Percentiles rank a stretch among this genome's conserved stretches.
phyloP scores from a whole-genome alignment of 2,888 invertebrate genomes.

The Lamellibrachia satsuma region DNA sequence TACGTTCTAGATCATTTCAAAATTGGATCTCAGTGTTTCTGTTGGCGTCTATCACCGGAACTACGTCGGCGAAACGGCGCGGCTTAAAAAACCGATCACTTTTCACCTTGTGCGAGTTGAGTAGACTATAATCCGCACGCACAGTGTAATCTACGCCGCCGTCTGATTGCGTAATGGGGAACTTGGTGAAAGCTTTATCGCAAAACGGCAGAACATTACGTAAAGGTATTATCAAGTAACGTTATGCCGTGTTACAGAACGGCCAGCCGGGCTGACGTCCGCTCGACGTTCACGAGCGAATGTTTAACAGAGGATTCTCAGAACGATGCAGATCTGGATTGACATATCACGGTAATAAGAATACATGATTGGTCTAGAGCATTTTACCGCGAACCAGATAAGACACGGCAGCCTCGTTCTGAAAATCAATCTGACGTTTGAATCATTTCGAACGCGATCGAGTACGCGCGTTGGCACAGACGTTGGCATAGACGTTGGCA shows the following conservation, averaged over 20 bases:
- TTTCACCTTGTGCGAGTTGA: not conserved
- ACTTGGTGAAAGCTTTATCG: not conserved
- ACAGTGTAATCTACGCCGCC: not conserved
- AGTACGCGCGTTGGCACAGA: no score
- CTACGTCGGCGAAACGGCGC: not conserved
- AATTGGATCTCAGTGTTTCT: not conserved
- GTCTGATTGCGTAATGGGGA: not conserved
- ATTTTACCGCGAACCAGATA: no score
- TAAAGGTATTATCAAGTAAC: not conserved
- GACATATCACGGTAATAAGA: no score
- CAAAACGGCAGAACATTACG: not conserved
- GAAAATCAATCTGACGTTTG: no score
- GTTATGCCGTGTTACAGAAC: not conserved
- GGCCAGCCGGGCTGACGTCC: not conserved
- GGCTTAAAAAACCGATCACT: not conserved
- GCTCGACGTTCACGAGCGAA: not conserved
- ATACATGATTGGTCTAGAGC: no score
- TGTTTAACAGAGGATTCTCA: not conserved
- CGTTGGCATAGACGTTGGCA: no score
- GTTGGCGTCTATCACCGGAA: not conserved
- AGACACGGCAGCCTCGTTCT: no score
- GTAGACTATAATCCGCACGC: not conserved
- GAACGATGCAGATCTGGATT: no score
- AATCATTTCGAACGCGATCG: no score
- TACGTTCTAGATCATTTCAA: not conserved